A percentile compares a stretch with the other conserved stretches of the same genome.
Conservation (phyloP, 2,797 vertebrate genomes). For the Poeciliopsis presidionis region DNA sequence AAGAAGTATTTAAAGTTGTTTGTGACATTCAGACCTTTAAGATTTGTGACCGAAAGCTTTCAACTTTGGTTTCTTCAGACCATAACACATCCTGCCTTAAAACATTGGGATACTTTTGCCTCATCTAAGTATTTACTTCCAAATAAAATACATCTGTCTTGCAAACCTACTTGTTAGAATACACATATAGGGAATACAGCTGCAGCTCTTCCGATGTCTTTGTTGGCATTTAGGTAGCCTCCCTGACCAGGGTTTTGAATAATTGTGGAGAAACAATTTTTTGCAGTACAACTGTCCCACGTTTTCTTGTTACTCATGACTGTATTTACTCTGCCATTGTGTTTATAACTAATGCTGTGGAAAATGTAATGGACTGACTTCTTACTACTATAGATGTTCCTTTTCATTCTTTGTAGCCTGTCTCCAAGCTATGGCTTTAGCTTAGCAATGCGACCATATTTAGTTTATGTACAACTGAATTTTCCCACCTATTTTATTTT, state of each 20-base stretch:
- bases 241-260: not conserved
- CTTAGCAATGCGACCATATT: not conserved
- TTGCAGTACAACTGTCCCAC: not conserved
- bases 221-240: not conserved
- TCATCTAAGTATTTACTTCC: not conserved
- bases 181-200: not conserved
- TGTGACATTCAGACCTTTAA: not conserved
- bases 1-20: not conserved
- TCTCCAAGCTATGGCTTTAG: not conserved
- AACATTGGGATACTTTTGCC: not conserved
- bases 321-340: not conserved
- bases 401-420: not conserved
- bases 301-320: not conserved
- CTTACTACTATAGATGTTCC: not conserved
- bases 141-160: not conserved
- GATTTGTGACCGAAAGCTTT: not conserved
- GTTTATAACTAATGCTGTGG: not conserved
- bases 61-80: not conserved
- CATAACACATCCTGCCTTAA: not conserved
- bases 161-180: not conserved
- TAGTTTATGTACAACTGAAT: not conserved
- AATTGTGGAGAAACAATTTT: not conserved
- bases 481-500: not conserved
- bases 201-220: not conserved
- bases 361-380: not conserved